These are phyloP conservation scores for Oophaga pumilio DNA, from an alignment of 2,113 vertebrate species.

Conservation along the genomic window DNA sequence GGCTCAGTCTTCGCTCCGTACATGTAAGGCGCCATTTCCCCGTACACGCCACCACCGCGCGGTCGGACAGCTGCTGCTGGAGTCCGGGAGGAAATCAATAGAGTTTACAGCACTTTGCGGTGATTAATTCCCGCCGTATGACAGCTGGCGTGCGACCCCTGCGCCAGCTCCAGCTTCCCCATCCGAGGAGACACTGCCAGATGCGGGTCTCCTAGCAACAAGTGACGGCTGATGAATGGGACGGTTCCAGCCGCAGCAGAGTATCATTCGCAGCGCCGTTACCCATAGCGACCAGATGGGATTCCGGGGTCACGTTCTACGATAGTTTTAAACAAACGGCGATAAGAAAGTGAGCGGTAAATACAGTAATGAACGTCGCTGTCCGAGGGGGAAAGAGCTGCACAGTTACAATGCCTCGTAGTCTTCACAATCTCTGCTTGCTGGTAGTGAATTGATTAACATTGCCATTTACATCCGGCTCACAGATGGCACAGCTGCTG, in stretches of 20 bases:
- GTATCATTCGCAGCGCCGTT: background rate
- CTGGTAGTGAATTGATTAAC: background rate
- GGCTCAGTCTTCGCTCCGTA: background rate
- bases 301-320: background rate
- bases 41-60: background rate
- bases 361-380: no score
- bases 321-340: no score
- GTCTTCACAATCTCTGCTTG: background rate
- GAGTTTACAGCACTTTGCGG: conserved; percentile 65
- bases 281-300: background rate
- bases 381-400: no score
- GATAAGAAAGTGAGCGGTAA: no score
- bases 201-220: conserved; percentile 65
- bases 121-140: conserved; percentile 67
- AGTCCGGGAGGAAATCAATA: conserved; percentile 68
- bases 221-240: conserved; percentile 48
- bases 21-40: background rate
- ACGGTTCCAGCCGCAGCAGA: background rate
- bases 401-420: no score
- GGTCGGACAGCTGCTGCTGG: conserved; percentile 24
- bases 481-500: no score
- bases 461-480: no score
- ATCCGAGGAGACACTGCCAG: conserved; percentile 50
- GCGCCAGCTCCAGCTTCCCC: conserved; percentile 21
- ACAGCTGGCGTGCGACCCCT: conserved; percentile 59